Evolutionary conservation across 2,113 vertebrate species (phyloP).

Genomic region (Chamaea fasciata): DNA sequence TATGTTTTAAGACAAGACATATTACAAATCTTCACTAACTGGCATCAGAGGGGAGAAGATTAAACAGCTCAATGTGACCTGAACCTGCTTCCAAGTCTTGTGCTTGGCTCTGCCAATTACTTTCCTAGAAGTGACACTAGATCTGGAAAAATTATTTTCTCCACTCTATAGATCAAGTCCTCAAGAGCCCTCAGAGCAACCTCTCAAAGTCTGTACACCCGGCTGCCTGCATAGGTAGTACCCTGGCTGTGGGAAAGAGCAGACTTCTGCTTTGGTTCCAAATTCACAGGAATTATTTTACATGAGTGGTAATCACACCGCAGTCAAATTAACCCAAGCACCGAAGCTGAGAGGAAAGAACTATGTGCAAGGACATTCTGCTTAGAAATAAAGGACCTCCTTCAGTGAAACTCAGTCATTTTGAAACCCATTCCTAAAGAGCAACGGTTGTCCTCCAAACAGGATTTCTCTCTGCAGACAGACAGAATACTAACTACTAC

Average conservation of each 20-base stretch:
- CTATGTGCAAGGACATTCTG: not conserved
- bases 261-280: not conserved
- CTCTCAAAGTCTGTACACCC: not conserved
- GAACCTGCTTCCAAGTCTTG: not conserved
- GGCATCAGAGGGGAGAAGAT: not conserved
- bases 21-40: not conserved
- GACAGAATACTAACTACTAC: not conserved
- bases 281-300: not conserved
- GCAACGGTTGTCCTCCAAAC: fast-evolving
- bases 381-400: not conserved
- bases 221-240: not conserved
- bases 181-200: not conserved
- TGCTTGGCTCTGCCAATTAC: not conserved
- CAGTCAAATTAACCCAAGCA: not conserved
- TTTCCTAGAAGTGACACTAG: not conserved
- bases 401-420: not conserved
- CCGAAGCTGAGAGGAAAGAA: not conserved
- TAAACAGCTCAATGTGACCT: not conserved
- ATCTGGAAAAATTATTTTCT: not conserved
- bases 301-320: not conserved
- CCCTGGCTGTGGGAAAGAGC: not conserved
- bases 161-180: not conserved
- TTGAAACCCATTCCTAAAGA: not conserved
- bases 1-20: not conserved
- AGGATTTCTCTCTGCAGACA: not conserved